phyloP scores from a whole-genome alignment of 1,140 invertebrate genomes.

The Pseudomyrmex cubaensis region DNA sequence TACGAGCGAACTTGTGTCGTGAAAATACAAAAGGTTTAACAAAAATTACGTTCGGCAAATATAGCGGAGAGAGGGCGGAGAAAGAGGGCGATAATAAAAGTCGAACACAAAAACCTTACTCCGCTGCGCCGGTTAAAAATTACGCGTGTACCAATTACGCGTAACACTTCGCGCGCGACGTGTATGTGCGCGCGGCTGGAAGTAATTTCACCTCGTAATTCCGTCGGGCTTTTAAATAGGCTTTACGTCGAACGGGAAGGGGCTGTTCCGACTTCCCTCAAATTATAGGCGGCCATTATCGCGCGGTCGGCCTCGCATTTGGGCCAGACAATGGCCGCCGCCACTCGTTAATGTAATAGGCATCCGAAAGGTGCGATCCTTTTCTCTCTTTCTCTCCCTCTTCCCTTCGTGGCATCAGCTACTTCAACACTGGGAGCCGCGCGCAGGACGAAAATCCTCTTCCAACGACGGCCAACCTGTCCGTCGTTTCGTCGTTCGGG shows the following conservation, averaged over 20 bases:
- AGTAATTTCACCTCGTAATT: constrained; percentile 55
- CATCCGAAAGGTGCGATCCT: constrained; percentile 79
- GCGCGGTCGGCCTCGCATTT: constrained; percentile 76
- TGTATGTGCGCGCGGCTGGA: neutral
- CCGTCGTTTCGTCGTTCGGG: constrained; percentile 55
- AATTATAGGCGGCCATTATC: constrained; percentile 82
- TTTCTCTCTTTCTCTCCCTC: constrained; percentile 53
- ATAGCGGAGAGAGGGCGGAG: neutral
- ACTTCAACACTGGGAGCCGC: constrained; percentile 65
- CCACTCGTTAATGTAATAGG: constrained; percentile 84
- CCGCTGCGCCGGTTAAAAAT: constrained; percentile 36
- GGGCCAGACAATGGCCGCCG: constrained; percentile 81
- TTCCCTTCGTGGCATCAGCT: constrained; percentile 55
- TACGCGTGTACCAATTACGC: constrained; percentile 46
- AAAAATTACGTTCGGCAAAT: constrained; percentile 35
- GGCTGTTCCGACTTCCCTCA: constrained; percentile 64
- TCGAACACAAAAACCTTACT: constrained; percentile 15
- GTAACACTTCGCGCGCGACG: neutral
- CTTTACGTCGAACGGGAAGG: constrained; percentile 44
- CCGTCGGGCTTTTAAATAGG: constrained; percentile 45
- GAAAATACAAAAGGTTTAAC: neutral
- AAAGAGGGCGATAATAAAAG: neutral
- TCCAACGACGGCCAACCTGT: constrained; percentile 60
- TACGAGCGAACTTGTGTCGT: neutral
- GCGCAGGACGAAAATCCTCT: constrained; percentile 71